Evolutionary conservation across 1,140 invertebrate species (phyloP).

Genomic region (Trinorchestia longiramus): DNA sequence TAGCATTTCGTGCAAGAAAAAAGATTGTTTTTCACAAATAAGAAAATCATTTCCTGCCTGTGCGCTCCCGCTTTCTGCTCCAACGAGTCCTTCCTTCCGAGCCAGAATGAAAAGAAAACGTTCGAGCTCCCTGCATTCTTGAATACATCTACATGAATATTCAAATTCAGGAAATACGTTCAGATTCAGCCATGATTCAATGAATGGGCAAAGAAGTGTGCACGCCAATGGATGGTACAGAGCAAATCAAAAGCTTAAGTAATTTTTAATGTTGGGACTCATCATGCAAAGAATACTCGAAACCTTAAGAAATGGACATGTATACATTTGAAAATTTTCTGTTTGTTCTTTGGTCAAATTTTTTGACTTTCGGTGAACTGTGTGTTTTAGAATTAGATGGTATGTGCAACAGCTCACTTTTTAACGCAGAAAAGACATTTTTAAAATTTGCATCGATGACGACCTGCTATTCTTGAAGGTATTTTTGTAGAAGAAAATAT

Average conservation of each 20-base stretch:
- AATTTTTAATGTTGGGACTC: not conserved
- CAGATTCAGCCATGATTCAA: not conserved
- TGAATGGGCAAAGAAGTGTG: not conserved
- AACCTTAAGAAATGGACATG: not conserved
- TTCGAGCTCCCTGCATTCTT: not conserved
- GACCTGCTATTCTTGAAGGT: not conserved
- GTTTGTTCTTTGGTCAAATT: not conserved
- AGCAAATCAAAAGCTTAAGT: not conserved
- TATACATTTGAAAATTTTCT: not conserved
- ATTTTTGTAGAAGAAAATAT: no score
- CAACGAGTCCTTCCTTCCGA: not conserved
- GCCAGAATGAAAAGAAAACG: not conserved
- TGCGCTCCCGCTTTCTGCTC: not conserved
- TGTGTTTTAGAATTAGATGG: not conserved
- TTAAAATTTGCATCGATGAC: not conserved
- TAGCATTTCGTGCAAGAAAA: not conserved
- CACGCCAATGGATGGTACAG: not conserved
- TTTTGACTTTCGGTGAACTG: not conserved
- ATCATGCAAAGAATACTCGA: not conserved
- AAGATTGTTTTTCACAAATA: not conserved
- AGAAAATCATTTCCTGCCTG: not conserved
- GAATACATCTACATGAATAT: slow-evolving; percentile 2
- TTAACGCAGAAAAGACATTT: not conserved
- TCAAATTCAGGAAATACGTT: not conserved
- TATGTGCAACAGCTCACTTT: not conserved